Percentiles rank a stretch among this genome's conserved stretches.
Conservation (phyloP, 2,113 vertebrate species). For the Coracopsis vasa region DNA sequence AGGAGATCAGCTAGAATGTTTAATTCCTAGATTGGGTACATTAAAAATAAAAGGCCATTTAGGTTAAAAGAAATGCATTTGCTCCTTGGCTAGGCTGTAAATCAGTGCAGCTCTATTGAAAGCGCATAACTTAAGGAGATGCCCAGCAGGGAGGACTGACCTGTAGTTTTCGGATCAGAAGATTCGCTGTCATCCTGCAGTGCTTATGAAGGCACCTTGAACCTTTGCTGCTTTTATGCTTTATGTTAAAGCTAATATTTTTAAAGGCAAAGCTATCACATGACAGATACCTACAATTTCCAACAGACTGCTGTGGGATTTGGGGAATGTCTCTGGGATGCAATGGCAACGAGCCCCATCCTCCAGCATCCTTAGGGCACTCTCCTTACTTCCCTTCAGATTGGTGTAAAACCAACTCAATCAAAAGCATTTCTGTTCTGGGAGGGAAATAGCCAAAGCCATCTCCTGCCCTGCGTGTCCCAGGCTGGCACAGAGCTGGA, state of each 20-base stretch:
- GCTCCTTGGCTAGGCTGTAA: background rate
- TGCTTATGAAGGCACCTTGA: background rate
- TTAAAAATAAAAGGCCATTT: background rate
- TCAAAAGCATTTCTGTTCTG: background rate
- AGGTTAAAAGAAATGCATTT: background rate
- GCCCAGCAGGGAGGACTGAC: background rate
- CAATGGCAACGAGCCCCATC: background rate
- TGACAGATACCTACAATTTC: background rate
- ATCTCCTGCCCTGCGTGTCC: background rate
- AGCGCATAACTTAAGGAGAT: background rate
- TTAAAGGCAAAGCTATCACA: background rate
- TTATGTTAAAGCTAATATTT: background rate
- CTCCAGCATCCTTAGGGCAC: background rate
- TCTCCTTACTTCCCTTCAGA: background rate
- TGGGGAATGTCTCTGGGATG: background rate
- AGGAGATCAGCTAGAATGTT: background rate
- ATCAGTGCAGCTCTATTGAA: background rate
- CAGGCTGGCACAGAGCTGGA: background rate
- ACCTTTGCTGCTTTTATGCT: background rate
- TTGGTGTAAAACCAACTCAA: background rate
- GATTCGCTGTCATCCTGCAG: background rate
- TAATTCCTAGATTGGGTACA: background rate
- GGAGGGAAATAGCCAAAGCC: too few relatives aligned
- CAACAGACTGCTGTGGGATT: fast-evolving
- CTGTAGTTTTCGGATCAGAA: background rate